Evolutionary conservation across 2,797 vertebrate species (phyloP).

Genomic region (Naso thynnoides): DNA sequence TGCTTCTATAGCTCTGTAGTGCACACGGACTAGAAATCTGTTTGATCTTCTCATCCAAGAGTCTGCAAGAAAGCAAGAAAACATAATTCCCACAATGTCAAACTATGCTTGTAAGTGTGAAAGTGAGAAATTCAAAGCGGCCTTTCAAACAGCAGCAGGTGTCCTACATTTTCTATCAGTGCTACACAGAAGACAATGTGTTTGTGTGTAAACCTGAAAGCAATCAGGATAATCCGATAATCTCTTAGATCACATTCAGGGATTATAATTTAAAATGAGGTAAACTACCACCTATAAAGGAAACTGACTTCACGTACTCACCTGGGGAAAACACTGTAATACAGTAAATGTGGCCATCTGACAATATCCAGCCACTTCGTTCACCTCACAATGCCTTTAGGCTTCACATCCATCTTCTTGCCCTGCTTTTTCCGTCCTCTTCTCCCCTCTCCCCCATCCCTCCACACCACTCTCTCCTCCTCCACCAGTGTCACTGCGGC

Average conservation of each 20-base stretch:
- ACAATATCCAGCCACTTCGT: conserved; percentile 57
- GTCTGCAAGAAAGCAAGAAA: conserved; percentile 12
- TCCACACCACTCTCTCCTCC: conserved; percentile 4
- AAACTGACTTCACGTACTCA: conserved; percentile 11
- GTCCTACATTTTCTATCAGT: conserved; percentile 32
- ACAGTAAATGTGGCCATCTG: conserved; percentile 53
- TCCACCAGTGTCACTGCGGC: conserved; percentile 67
- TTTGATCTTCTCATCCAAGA: conserved; percentile 38
- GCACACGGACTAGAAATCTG: conserved; percentile 12
- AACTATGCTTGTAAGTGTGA: conserved; percentile 3
- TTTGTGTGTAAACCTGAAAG: conserved; percentile 8
- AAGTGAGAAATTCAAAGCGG: conserved; percentile 27
- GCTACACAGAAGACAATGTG: conserved; percentile 12
- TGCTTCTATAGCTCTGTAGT: conserved; percentile 2
- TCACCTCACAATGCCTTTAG: conserved; percentile 52
- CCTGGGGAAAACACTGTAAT: conserved; percentile 36
- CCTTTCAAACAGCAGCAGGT: conserved; percentile 37
- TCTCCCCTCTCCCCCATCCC: not conserved
- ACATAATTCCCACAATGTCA: conserved; percentile 21
- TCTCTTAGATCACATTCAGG: conserved; percentile 12
- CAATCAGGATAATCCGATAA: conserved; percentile 8
- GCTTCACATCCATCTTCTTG: conserved; percentile 70
- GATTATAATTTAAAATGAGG: conserved; percentile 23
- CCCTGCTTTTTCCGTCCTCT: conserved; percentile 46
- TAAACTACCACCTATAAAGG: conserved; percentile 8